A percentile compares a stretch with the other conserved stretches of the same genome.
These are phyloP conservation scores for Drosophila nr. perissopoda DNA, from an alignment of 2,888 invertebrate genomes.

Conservation along the genomic window DNA sequence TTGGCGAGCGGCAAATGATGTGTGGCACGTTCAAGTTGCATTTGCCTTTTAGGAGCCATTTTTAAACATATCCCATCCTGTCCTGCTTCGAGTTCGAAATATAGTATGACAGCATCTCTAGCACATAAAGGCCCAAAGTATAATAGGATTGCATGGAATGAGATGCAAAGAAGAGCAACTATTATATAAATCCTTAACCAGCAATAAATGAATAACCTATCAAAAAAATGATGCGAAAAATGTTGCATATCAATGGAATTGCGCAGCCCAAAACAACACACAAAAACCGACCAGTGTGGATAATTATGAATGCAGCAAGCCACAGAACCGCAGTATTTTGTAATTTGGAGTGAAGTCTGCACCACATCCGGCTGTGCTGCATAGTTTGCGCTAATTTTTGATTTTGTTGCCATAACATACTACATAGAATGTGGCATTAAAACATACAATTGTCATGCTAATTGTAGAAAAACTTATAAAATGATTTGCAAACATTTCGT, in stretches of 20 bases:
- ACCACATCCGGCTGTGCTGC: constrained; percentile 50
- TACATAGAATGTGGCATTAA: constrained; percentile 20
- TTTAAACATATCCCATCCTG: not conserved
- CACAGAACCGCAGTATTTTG: constrained; percentile 54
- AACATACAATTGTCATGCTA: constrained; percentile 49
- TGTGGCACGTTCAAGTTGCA: not conserved
- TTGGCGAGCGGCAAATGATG: not conserved
- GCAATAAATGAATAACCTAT: constrained; percentile 1
- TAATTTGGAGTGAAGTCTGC: constrained; percentile 54
- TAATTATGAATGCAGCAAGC: constrained; percentile 53
- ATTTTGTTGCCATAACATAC: constrained; percentile 22
- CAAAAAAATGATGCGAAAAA: constrained; percentile 19
- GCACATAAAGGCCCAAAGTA: not conserved
- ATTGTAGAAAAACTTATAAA: constrained; percentile 57
- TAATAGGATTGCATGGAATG: not conserved
- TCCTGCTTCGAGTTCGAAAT: not conserved
- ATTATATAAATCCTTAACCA: not conserved
- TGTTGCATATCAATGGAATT: constrained; percentile 39
- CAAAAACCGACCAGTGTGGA: constrained; percentile 16
- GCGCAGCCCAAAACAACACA: constrained; percentile 5
- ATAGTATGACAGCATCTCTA: not conserved
- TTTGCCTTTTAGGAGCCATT: not conserved
- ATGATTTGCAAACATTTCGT: constrained; percentile 54
- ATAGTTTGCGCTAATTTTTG: constrained; percentile 42
- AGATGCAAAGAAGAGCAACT: not conserved